A percentile compares a stretch with the other conserved stretches of the same genome.
Evolutionary conservation across 2,113 vertebrate species (phyloP).

Genomic region (Neoarius graeffei): DNA sequence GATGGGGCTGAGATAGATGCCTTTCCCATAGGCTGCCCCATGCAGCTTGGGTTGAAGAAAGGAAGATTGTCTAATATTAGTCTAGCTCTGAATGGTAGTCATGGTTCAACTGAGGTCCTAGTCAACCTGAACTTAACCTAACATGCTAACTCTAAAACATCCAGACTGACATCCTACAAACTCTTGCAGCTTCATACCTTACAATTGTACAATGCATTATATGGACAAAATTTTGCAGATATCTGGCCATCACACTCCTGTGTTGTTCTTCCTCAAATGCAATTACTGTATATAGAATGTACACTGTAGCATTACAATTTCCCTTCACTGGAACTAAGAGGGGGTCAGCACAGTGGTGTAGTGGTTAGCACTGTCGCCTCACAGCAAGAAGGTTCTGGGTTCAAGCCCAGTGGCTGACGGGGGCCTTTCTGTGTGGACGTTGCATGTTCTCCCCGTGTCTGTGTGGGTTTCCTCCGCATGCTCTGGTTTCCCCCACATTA

Average conservation of each 20-base stretch:
- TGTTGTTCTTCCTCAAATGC: not conserved
- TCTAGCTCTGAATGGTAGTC: not conserved
- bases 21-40: constrained; percentile 99
- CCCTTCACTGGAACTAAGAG: not conserved
- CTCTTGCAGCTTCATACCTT: not conserved
- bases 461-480: no score
- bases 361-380: no score
- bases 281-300: not conserved
- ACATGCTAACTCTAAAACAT: not conserved
- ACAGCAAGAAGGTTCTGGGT: no score
- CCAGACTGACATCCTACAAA: not conserved
- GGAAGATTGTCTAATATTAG: constrained; percentile 56
- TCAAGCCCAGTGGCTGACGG: no score
- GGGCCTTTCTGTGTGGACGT: no score
- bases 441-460: no score
- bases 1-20: constrained; percentile 99
- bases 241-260: not conserved
- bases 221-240: not conserved
- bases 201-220: not conserved
- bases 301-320: not conserved
- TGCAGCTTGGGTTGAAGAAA: constrained; percentile 95
- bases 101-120: not conserved
- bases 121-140: no score
- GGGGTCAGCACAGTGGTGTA: no score
- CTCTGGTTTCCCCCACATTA: no score